A percentile compares a stretch with the other conserved stretches of the same genome.
These are phyloP conservation scores for Micropterix aruncella DNA, from an alignment of 2,888 invertebrate species.

Conservation along the genomic window DNA sequence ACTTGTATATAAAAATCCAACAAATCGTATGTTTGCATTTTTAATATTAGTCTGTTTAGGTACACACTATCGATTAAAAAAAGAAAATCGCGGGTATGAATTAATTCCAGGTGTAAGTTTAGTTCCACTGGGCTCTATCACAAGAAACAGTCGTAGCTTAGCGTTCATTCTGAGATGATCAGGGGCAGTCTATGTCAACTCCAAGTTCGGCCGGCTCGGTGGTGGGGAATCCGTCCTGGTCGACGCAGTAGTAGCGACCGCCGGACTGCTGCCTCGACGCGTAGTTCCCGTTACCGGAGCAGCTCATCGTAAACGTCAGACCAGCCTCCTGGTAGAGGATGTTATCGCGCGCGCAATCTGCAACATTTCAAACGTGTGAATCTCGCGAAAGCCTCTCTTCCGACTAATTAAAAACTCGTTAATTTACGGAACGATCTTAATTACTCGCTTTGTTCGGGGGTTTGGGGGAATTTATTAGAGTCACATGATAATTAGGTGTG, in stretches of 20 bases:
- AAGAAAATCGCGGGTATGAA: no score
- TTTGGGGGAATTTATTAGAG: no score
- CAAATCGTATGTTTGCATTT: no score
- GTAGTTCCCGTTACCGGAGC: constrained; percentile 44
- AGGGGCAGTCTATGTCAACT: constrained; percentile 7
- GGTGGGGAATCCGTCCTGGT: constrained; percentile 39
- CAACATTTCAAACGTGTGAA: constrained; percentile 8
- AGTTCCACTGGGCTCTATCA: no score
- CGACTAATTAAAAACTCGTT: background rate
- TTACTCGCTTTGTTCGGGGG: no score
- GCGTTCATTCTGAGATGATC: no score
- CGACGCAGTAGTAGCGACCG: constrained; percentile 41
- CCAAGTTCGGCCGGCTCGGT: constrained; percentile 10
- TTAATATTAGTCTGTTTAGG: no score
- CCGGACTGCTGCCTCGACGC: constrained; percentile 34
- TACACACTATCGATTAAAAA: no score
- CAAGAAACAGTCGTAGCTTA: no score
- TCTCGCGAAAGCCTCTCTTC: background rate
- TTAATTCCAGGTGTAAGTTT: no score
- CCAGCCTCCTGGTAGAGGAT: constrained; percentile 33
- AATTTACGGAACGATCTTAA: background rate
- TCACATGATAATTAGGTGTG: no score
- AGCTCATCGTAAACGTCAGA: constrained; percentile 30
- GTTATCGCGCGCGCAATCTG: constrained; percentile 50
- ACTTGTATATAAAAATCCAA: no score